A percentile compares a stretch with the other conserved stretches of the same genome.
These are phyloP conservation scores for Lasioglossum vierecki DNA, from an alignment of 2,888 invertebrate species.

Conservation along the genomic window DNA sequence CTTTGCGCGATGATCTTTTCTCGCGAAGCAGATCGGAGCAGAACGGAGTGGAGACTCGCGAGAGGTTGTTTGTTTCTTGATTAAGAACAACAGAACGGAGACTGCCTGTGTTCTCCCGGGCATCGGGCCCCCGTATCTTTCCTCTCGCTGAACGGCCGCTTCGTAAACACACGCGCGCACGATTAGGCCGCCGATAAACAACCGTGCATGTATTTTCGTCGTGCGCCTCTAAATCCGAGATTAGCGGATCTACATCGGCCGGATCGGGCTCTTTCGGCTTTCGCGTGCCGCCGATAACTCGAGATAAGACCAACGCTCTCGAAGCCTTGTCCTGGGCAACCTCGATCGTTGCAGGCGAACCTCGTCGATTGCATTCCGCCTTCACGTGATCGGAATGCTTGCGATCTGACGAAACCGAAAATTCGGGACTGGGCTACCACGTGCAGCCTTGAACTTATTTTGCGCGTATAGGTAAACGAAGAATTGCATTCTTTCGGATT, in stretches of 20 bases:
- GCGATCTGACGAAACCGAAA: background rate
- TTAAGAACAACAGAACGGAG: slow-evolving; percentile 35
- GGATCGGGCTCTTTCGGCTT: slow-evolving; percentile 11
- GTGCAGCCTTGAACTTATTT: background rate
- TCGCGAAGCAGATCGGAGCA: background rate
- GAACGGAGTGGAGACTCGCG: slow-evolving; percentile 14
- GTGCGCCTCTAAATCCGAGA: slow-evolving; percentile 23
- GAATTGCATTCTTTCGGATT: background rate
- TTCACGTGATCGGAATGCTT: background rate
- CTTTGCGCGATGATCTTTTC: slow-evolving; percentile 45
- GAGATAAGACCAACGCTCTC: background rate
- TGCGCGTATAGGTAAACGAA: background rate
- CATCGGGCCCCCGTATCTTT: slow-evolving; percentile 36
- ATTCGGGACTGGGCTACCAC: background rate
- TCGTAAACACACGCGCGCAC: slow-evolving; percentile 16
- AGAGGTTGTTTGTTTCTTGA: slow-evolving; percentile 43
- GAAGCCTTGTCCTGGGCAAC: background rate
- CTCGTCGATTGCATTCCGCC: background rate
- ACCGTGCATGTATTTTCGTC: slow-evolving; percentile 39
- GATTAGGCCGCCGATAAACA: slow-evolving; percentile 33
- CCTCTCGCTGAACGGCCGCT: slow-evolving; percentile 6
- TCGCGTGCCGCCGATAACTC: slow-evolving; percentile 23
- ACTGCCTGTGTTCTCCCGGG: slow-evolving; percentile 9
- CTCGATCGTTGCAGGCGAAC: background rate
- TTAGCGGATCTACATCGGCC: slow-evolving; percentile 27